Conservation (phyloP, 2,888 invertebrate genomes). For the Mechanitis mazaeus region DNA sequence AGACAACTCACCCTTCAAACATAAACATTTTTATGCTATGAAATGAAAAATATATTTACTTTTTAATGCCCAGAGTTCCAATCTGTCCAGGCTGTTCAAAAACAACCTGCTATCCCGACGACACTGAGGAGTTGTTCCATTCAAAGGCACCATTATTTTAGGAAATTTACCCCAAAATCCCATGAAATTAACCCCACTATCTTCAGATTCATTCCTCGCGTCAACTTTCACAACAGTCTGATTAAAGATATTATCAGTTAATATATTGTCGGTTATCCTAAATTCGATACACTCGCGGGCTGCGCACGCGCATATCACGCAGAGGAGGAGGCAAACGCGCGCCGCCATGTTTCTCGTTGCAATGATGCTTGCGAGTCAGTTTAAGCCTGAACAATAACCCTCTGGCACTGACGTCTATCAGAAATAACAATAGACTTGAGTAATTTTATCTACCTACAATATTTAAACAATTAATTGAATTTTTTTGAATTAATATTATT, state of each 20-base stretch:
- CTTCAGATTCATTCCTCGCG: conserved; percentile 50
- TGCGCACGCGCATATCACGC: conserved; percentile 40
- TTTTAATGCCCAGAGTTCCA: conserved; percentile 75
- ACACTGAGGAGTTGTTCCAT: conserved; percentile 68
- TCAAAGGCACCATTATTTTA: conserved; percentile 61
- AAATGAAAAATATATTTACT: conserved; percentile 51
- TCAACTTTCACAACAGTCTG: conserved; percentile 52
- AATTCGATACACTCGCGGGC: conserved; percentile 66
- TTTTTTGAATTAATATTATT: background rate
- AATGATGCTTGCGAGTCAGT: conserved; percentile 45
- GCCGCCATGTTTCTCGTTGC: conserved; percentile 55
- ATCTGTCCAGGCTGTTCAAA: conserved; percentile 53
- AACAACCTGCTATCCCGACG: conserved; percentile 58
- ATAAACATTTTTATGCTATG: background rate
- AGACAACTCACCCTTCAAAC: too few relatives aligned
- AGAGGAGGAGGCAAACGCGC: conserved; percentile 62
- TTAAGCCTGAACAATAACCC: conserved; percentile 38
- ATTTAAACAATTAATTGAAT: conserved; percentile 9
- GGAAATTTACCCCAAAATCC: conserved; percentile 63
- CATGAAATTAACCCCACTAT: conserved; percentile 53
- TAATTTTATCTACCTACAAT: conserved; percentile 19
- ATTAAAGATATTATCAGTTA: conserved; percentile 53
- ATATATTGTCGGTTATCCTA: conserved; percentile 50
- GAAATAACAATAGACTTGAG: conserved; percentile 33
- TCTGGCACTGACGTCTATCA: conserved; percentile 32